Evolutionary conservation across 2,113 vertebrate genomes (phyloP).

Genomic region (Gobiocypris rarus): DNA sequence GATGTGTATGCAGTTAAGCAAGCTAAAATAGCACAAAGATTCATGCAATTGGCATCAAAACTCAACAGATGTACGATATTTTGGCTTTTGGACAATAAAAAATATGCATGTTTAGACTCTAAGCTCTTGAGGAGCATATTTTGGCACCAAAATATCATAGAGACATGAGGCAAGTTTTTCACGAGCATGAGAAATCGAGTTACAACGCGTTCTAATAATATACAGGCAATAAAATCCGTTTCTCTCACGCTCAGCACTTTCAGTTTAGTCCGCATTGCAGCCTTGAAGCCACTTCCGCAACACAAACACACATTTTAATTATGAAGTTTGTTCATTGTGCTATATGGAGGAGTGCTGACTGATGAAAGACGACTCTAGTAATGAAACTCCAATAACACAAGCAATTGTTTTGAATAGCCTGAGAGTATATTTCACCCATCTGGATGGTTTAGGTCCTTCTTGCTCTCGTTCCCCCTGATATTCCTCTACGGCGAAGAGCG

Average conservation of each 20-base stretch:
- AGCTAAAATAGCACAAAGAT: neutral
- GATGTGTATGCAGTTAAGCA: neutral
- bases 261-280: neutral
- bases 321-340: conserved; percentile 2
- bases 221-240: neutral
- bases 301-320: conserved; percentile 18
- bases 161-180: neutral
- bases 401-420: neutral
- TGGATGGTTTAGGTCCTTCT: conserved; percentile 13
- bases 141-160: neutral
- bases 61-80: neutral
- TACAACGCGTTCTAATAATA: neutral
- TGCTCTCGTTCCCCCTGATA: conserved; percentile 64
- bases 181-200: neutral
- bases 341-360: neutral
- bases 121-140: neutral
- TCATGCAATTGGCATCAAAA: neutral
- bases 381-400: conserved; percentile 11
- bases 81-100: neutral
- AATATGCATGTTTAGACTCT: neutral
- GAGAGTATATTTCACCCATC: neutral
- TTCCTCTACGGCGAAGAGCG: conserved; percentile 72
- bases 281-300: neutral
- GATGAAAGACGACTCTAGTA: neutral
- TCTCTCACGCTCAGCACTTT: neutral